Conservation (phyloP, 2,888 invertebrate genomes). For the Andrena hattorfiana region DNA sequence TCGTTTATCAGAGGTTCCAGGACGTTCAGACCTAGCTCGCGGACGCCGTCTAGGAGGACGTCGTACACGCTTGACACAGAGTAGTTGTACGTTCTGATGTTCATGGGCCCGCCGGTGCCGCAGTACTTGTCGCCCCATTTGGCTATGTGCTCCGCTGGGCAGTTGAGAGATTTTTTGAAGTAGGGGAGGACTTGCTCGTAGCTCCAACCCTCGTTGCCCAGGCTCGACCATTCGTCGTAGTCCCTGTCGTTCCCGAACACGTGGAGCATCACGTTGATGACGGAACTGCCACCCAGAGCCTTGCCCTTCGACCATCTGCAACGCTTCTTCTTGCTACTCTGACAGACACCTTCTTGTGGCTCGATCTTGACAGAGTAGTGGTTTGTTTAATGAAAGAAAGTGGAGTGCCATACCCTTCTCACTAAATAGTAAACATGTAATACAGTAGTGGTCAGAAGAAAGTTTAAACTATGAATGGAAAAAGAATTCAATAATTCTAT, state of each 20-base stretch:
- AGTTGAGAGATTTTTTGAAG: slow-evolving; percentile 76
- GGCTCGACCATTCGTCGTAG: slow-evolving; percentile 88
- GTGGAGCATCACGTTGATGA: slow-evolving; percentile 89
- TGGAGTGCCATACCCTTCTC: background rate
- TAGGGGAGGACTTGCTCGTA: slow-evolving; percentile 85
- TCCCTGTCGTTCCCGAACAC: slow-evolving; percentile 88
- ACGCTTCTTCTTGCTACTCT: slow-evolving; percentile 77
- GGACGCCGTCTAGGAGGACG: slow-evolving; percentile 84
- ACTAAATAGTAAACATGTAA: no score
- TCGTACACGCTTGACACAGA: slow-evolving; percentile 80
- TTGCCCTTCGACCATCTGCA: slow-evolving; percentile 88
- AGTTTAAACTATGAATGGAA: no score
- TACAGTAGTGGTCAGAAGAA: no score
- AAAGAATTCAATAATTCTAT: no score
- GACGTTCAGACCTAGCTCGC: slow-evolving; percentile 85
- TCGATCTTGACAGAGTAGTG: slow-evolving; percentile 79
- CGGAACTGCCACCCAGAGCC: slow-evolving; percentile 88
- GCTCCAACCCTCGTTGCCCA: slow-evolving; percentile 89
- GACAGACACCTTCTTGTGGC: slow-evolving; percentile 83
- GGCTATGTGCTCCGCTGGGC: slow-evolving; percentile 76
- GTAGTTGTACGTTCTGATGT: slow-evolving; percentile 83
- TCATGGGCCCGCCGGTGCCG: slow-evolving; percentile 85
- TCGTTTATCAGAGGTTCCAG: slow-evolving; percentile 83
- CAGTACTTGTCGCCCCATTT: slow-evolving; percentile 81
- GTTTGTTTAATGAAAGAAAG: background rate